phyloP scores from a whole-genome alignment of 2,113 vertebrate genomes.

The Psophia crepitans region DNA sequence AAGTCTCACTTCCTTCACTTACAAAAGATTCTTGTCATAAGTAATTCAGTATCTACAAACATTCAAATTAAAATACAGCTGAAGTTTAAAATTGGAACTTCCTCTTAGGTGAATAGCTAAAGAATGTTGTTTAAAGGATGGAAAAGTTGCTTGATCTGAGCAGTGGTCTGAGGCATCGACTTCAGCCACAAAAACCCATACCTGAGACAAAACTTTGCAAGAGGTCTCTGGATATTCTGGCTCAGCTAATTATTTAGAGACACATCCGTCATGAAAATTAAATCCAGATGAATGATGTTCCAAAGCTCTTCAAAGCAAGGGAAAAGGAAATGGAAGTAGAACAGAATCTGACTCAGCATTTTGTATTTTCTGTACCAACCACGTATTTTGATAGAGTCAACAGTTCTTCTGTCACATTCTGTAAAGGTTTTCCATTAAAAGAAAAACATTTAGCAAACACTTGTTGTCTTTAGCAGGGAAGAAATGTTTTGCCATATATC shows the following conservation, averaged over 20 bases:
- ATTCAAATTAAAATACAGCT: background rate
- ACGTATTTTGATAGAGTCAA: background rate
- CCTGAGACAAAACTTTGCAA: background rate
- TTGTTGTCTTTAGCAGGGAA: background rate
- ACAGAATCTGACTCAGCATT: background rate
- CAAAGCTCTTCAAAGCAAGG: background rate
- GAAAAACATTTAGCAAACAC: background rate
- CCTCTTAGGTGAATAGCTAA: background rate
- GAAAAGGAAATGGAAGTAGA: background rate
- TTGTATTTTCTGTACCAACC: background rate
- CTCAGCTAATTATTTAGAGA: background rate
- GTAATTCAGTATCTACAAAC: background rate
- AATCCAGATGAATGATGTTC: background rate
- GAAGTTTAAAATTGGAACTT: background rate
- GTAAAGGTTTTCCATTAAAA: conserved; percentile 5
- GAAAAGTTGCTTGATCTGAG: background rate
- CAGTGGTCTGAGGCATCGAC: background rate
- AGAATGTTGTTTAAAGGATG: background rate
- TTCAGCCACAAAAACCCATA: background rate
- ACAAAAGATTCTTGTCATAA: background rate
- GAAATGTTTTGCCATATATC: background rate
- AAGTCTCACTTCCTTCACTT: background rate
- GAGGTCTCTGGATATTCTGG: background rate
- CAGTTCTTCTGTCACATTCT: background rate
- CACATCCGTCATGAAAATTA: background rate